Base-by-base conservation (phyloP, 2,113 vertebrate genomes). In the Oncorhynchus mykiss region DNA sequence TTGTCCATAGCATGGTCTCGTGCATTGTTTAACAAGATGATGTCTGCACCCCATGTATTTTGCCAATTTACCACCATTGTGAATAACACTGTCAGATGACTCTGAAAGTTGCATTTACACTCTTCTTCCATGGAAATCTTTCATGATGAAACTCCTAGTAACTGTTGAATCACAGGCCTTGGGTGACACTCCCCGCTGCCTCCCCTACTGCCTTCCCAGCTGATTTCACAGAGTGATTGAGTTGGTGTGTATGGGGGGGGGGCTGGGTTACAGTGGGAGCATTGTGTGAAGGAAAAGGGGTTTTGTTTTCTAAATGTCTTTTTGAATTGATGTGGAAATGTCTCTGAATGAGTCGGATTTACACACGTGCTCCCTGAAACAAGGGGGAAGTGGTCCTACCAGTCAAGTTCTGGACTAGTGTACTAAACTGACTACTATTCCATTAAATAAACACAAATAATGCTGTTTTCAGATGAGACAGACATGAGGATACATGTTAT, bases 221-320 rank as follows among this genome's bases (percentile, higher is more conserved):
- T 54, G 39, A 16, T 54, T 5, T 16, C 51, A 14, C 5, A 54
- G 51, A 54, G 51, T 14, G 51, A 62, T 62, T 62, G 59, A 62
- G 18, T 22, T 62, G 2, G 59, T 13, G 59, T 13, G 6, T 16
- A 27, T 25, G 25, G 25, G 27, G 27, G 24, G 0, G 59, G 59
- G 59, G 59, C 12, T 51, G 13, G 0, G 3, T 22, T 22, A 22
- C 51, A 9, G 45, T n/a, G n/a, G 27, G 39, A 14, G 20, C 4
- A 62, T 62, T 62, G 64, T 22, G n/a, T 75, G 45, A 57, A 75
- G 16, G 60, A 68, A 57, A 65, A 29, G 34, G 20, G 14, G n/a
- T 57, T 67, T 68, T 34, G 5, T 9, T 65, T 34, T 18, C 13
- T 3, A 68, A 51, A 51, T 39, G 39, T 39, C 7, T 31, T 71